Evolutionary conservation across 2,797 vertebrate species (phyloP).

Genomic region (Calcarius lapponicus): DNA sequence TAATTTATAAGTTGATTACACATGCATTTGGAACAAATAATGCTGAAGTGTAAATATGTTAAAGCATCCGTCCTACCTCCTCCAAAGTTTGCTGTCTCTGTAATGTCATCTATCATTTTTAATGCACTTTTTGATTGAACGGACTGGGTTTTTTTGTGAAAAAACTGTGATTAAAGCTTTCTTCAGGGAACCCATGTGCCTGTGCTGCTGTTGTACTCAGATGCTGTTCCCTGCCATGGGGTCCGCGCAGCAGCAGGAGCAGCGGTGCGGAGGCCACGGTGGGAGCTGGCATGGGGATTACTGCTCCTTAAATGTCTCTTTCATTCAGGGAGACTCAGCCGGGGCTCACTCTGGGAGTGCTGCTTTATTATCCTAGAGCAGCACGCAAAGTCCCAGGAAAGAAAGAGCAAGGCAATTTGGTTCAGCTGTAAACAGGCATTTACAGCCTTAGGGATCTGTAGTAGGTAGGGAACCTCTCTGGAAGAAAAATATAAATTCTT

Average conservation of each 20-base stretch:
- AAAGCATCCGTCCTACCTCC: not conserved
- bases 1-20: not conserved
- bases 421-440: slow-evolving; percentile 46
- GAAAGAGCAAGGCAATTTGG: not conserved
- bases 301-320: slow-evolving; percentile 49
- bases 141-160: not conserved
- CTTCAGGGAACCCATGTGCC: not conserved
- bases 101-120: not conserved
- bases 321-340: slow-evolving; percentile 26
- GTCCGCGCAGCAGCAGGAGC: not conserved
- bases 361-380: slow-evolving; percentile 4
- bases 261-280: not conserved
- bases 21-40: not conserved
- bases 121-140: not conserved
- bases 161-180: not conserved
- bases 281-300: slow-evolving; percentile 3
- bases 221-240: not conserved
- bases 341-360: not conserved
- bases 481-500: slow-evolving; percentile 66
- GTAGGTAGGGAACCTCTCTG: slow-evolving; percentile 46
- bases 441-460: slow-evolving; percentile 16
- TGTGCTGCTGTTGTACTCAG: not conserved
- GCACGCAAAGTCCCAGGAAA: not conserved
- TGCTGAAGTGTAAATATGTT: not conserved
- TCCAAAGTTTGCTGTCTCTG: not conserved